phyloP scores from a whole-genome alignment of 2,113 vertebrate species.

The Carassius auratus region DNA sequence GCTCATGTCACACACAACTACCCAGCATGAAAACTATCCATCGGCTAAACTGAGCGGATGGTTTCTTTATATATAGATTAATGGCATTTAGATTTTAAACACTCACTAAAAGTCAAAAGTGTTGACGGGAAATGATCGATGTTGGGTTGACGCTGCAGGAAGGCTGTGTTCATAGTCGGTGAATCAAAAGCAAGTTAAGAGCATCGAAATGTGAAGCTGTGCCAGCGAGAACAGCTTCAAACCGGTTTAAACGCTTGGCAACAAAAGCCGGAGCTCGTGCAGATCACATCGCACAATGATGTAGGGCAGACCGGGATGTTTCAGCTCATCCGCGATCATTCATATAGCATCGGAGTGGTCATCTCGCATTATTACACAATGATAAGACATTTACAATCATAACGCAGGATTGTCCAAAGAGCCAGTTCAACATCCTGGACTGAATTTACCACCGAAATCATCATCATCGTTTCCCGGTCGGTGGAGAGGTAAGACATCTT shows the following conservation, averaged over 20 bases:
- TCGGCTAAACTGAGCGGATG: neutral
- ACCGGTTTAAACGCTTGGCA: slow-evolving; percentile 56
- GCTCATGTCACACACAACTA: neutral
- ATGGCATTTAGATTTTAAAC: neutral
- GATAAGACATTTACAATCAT: slow-evolving; percentile 15
- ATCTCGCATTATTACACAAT: neutral
- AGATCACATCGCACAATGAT: neutral
- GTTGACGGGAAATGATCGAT: neutral
- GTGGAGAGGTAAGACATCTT: neutral
- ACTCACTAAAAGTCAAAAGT: neutral
- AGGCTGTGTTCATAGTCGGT: neutral
- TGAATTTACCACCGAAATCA: slow-evolving; percentile 25
- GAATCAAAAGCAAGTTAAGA: slow-evolving; percentile 32
- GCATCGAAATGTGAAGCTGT: slow-evolving; percentile 40
- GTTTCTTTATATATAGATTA: neutral
- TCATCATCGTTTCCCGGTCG: neutral
- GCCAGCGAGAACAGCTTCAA: slow-evolving; percentile 61
- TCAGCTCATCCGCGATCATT: neutral
- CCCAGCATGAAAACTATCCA: neutral
- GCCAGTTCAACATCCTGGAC: slow-evolving; percentile 26
- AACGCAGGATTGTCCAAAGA: neutral
- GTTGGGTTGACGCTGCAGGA: neutral
- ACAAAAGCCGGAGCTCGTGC: slow-evolving; percentile 57
- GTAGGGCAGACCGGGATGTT: slow-evolving; percentile 1
- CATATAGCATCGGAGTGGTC: neutral